Percentiles rank a stretch among this genome's conserved stretches.
Conservation (phyloP, 1,140 invertebrate genomes). For the Drosophila varians region DNA sequence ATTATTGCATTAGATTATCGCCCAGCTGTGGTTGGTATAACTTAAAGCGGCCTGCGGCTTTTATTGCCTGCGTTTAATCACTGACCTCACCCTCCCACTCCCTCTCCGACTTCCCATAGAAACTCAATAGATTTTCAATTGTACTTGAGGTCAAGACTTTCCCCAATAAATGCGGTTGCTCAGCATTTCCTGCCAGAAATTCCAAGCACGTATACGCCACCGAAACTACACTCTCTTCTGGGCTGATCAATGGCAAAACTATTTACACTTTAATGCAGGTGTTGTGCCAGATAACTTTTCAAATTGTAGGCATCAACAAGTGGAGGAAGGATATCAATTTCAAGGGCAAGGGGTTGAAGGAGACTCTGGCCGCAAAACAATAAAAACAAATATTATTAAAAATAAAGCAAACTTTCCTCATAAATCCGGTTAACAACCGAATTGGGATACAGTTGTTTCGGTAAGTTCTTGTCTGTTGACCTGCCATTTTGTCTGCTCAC, state of each 20-base stretch:
- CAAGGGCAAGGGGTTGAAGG: neutral
- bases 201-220: slow-evolving; percentile 29
- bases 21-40: slow-evolving; percentile 46
- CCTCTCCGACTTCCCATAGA: neutral
- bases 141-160: slow-evolving; percentile 8
- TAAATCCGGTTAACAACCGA: slow-evolving; percentile 50
- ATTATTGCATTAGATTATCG: slow-evolving; percentile 71
- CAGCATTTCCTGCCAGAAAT: slow-evolving; percentile 45
- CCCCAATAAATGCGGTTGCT: slow-evolving; percentile 5
- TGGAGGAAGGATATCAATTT: neutral
- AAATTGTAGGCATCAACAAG: slow-evolving; percentile 33
- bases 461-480: slow-evolving; percentile 46
- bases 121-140: slow-evolving; percentile 44
- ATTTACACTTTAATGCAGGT: slow-evolving; percentile 54
- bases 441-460: slow-evolving; percentile 13
- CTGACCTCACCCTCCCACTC: neutral
- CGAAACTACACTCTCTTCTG: slow-evolving; percentile 24
- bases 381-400: slow-evolving; percentile 44
- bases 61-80: slow-evolving; percentile 56
- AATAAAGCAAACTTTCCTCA: slow-evolving; percentile 49
- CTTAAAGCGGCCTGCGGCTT: slow-evolving; percentile 45
- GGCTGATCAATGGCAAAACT: slow-evolving; percentile 47
- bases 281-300: neutral
- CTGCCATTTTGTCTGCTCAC: slow-evolving; percentile 34
- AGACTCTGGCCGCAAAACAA: neutral